These are phyloP conservation scores for Rhagoletis pomonella DNA, from an alignment of 1,140 invertebrate genomes.

Conservation along the genomic window DNA sequence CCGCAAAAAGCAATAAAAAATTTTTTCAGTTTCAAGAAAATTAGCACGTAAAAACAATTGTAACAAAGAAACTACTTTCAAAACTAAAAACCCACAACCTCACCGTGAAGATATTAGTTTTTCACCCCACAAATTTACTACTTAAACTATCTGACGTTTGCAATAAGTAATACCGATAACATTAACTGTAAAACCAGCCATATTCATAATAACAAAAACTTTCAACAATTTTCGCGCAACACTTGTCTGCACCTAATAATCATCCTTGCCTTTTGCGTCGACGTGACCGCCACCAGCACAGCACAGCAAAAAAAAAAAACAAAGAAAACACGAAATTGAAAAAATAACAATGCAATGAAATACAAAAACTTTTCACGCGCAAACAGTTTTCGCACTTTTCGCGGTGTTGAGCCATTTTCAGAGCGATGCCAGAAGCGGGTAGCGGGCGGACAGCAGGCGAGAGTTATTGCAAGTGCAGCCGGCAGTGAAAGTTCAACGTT, in stretches of 20 bases:
- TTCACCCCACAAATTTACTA: too few species aligned
- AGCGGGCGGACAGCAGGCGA: neutral
- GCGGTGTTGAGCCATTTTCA: neutral
- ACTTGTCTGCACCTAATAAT: constrained; percentile 43
- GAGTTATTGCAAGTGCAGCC: neutral
- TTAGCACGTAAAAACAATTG: neutral
- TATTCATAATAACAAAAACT: constrained; percentile 17
- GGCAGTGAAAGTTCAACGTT: constrained; percentile 18
- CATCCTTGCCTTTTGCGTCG: neutral
- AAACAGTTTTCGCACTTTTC: constrained; percentile 44
- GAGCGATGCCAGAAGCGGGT: neutral
- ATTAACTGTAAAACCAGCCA: neutral
- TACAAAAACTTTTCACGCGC: constrained; percentile 37
- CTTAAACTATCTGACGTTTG: neutral
- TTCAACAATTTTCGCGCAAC: neutral
- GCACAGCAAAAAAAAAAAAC: neutral
- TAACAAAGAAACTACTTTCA: neutral
- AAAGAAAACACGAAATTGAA: neutral
- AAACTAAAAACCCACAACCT: too few species aligned
- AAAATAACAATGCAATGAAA: constrained; percentile 21
- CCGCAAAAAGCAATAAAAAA: neutral
- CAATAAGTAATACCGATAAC: neutral
- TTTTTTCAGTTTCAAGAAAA: neutral
- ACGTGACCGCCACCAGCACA: neutral
- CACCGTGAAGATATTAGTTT: too few species aligned